phyloP scores from a whole-genome alignment of 2,113 vertebrate species.

The Myrmecophaga tridactyla region DNA sequence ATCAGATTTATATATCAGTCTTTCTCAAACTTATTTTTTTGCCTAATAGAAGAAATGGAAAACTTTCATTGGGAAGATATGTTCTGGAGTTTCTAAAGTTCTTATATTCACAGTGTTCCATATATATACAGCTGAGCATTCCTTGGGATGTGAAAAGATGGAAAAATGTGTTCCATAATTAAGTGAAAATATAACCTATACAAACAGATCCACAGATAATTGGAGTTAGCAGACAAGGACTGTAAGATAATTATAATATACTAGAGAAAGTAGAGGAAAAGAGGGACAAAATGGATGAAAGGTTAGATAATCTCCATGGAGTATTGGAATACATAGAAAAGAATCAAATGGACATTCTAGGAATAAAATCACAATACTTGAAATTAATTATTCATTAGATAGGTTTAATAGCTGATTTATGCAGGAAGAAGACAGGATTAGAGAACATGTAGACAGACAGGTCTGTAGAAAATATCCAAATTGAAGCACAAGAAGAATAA shows the following conservation, averaged over 20 bases:
- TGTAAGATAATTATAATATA: background rate
- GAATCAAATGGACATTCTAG: background rate
- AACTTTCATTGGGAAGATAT: background rate
- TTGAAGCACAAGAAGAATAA: background rate
- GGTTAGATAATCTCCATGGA: background rate
- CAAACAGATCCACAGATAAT: background rate
- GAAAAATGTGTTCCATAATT: conserved; percentile 16
- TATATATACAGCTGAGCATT: background rate
- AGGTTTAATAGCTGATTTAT: background rate
- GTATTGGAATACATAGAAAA: background rate
- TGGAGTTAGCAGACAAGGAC: background rate
- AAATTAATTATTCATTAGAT: background rate
- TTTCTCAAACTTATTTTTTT: background rate
- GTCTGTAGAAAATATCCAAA: background rate
- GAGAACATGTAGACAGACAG: background rate
- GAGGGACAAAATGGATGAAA: background rate
- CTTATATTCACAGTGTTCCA: background rate
- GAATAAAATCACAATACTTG: background rate
- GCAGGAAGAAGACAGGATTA: too few relatives aligned
- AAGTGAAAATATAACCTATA: conserved; percentile 26
- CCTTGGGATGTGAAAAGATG: background rate
- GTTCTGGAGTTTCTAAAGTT: conserved; percentile 17
- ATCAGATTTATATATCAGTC: background rate
- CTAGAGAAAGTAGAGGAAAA: conserved; percentile 13
- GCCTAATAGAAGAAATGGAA: background rate